A percentile compares a stretch with the other conserved stretches of the same genome.
Evolutionary conservation across 2,888 invertebrate species (phyloP).

Genomic region (Pseudanteris insignis): DNA sequence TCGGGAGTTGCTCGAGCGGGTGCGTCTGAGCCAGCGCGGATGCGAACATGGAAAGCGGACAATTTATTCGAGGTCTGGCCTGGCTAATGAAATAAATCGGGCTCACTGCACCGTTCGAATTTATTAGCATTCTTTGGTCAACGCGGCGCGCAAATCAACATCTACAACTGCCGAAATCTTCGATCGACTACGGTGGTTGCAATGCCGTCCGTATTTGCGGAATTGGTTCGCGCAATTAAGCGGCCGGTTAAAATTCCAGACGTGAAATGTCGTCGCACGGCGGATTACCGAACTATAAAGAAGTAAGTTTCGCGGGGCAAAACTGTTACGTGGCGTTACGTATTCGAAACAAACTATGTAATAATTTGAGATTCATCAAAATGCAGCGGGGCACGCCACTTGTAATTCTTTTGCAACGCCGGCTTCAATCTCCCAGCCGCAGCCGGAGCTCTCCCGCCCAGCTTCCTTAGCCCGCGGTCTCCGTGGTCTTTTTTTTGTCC

Average conservation of each 20-base stretch:
- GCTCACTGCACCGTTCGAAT: conserved; percentile 16
- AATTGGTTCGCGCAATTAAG: conserved; percentile 23
- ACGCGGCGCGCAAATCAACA: conserved; percentile 13
- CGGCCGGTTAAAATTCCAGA: conserved; percentile 8
- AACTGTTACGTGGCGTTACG: conserved; percentile 22
- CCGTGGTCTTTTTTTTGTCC: conserved; percentile 51
- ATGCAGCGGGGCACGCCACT: conserved; percentile 61
- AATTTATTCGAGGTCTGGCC: no score
- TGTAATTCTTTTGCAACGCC: conserved; percentile 63
- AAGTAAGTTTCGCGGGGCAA: conserved; percentile 32
- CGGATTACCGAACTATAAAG: conserved; percentile 11
- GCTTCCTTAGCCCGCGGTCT: conserved; percentile 19
- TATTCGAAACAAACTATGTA: conserved; percentile 39
- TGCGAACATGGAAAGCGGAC: no score
- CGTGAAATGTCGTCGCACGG: conserved; percentile 10
- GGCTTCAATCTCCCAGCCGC: conserved; percentile 44
- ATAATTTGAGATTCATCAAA: conserved; percentile 65
- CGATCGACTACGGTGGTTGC: conserved; percentile 2
- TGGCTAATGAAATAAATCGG: conserved; percentile 37
- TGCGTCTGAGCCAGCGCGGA: no score
- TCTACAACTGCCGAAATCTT: background rate
- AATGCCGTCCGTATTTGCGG: conserved; percentile 1
- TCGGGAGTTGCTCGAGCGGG: conserved; percentile 6
- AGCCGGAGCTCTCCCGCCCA: conserved; percentile 19
- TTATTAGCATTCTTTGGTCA: conserved; percentile 17